Evolutionary conservation across 2,113 vertebrate species (phyloP).

Genomic region (Barnardius zonarius): DNA sequence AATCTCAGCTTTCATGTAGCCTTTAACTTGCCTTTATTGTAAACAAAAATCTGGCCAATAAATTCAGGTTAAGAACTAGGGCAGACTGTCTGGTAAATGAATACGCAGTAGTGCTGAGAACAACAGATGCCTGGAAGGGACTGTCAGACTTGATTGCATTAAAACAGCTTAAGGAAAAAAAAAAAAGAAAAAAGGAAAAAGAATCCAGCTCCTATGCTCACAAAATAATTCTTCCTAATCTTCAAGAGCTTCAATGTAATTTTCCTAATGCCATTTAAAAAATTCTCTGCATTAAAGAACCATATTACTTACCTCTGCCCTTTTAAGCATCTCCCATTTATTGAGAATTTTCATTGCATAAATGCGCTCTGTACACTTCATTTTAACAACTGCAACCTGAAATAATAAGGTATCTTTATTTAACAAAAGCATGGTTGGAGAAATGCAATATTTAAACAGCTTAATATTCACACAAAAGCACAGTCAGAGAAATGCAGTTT

Average conservation of each 20-base stretch:
- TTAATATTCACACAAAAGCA: neutral
- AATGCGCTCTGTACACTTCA: conserved; percentile 94
- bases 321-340: conserved; percentile 99
- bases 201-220: neutral
- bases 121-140: conserved; percentile 52
- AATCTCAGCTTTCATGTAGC: neutral
- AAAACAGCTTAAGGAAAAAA: conserved; percentile 19
- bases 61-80: conserved; percentile 42
- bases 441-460: neutral
- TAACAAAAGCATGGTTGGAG: neutral
- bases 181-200: neutral
- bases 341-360: conserved; percentile 99
- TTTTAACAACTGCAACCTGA: conserved; percentile 94
- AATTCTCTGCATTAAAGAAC: neutral
- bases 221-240: conserved; percentile 57
- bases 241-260: neutral
- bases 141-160: conserved; percentile 61
- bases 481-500: neutral
- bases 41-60: conserved; percentile 58
- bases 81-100: conserved; percentile 46
- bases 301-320: conserved; percentile 85
- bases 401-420: conserved; percentile 22
- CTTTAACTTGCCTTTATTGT: conserved; percentile 35
- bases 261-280: neutral
- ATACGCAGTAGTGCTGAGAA: conserved; percentile 15